These are phyloP conservation scores for Epirrhoe alternata DNA, from an alignment of 2,888 invertebrate genomes.

Conservation along the genomic window DNA sequence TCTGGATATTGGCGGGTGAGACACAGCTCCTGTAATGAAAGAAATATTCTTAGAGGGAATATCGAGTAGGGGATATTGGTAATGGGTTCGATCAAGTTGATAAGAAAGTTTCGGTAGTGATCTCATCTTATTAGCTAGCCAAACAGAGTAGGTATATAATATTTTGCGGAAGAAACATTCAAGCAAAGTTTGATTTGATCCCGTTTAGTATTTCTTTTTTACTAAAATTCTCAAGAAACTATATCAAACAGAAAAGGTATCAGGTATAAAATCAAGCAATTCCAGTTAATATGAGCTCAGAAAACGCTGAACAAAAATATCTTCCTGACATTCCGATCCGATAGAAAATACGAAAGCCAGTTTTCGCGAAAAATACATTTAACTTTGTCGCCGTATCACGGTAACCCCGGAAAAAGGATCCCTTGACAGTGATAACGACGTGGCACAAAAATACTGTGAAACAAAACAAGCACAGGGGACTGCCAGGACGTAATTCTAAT, in stretches of 20 bases:
- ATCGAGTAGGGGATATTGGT: slow-evolving; percentile 19
- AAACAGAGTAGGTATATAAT: neutral
- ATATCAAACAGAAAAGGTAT: neutral
- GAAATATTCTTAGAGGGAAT: slow-evolving; percentile 14
- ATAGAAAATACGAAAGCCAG: slow-evolving; percentile 17
- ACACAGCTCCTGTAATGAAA: slow-evolving; percentile 26
- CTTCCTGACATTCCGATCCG: slow-evolving; percentile 18
- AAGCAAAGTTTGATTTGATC: neutral
- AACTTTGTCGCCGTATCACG: slow-evolving; percentile 66
- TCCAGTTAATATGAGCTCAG: slow-evolving; percentile 6
- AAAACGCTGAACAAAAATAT: slow-evolving; percentile 17
- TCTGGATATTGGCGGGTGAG: slow-evolving; percentile 30
- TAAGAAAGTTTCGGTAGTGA: neutral
- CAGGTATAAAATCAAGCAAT: slow-evolving; percentile 3
- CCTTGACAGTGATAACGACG: slow-evolving; percentile 66
- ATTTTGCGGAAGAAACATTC: neutral
- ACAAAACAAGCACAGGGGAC: slow-evolving; percentile 58
- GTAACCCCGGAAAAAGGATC: slow-evolving; percentile 61
- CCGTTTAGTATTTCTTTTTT: neutral
- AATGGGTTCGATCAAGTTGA: slow-evolving; percentile 14
- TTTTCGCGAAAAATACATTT: slow-evolving; percentile 57
- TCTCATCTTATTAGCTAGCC: neutral
- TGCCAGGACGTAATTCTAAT: slow-evolving; percentile 42
- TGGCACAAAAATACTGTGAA: slow-evolving; percentile 60
- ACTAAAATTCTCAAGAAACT: neutral